A percentile compares a stretch with the other conserved stretches of the same genome.
These are phyloP conservation scores for Nothobranchius kuhntae DNA, from an alignment of 2,113 vertebrate genomes.

Conservation along the genomic window DNA sequence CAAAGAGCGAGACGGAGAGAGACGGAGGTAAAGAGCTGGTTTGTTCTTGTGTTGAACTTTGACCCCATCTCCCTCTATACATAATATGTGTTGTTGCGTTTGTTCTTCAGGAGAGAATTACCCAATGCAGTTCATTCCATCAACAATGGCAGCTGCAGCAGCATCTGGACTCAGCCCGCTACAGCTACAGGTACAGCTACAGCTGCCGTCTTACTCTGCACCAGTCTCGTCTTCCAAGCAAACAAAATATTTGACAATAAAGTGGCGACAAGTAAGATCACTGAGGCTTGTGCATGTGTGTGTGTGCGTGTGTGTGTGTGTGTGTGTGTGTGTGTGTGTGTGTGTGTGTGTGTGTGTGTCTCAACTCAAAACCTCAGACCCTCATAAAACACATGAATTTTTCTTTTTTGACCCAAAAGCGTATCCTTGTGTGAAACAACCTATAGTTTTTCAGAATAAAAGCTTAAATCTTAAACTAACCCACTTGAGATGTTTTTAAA, in stretches of 20 bases:
- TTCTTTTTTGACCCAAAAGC: background rate
- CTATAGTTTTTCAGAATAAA: background rate
- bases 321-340: no score
- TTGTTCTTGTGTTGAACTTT: constrained; percentile 31
- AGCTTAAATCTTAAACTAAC: background rate
- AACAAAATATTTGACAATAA: constrained; percentile 4
- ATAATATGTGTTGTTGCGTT: constrained; percentile 78
- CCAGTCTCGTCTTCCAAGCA: background rate
- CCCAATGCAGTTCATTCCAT: constrained; percentile 98
- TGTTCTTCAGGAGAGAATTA: constrained; percentile 93
- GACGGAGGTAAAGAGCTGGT: constrained; percentile 39
- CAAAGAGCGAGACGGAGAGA: constrained; percentile 8
- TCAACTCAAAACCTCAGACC: no score
- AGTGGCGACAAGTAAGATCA: constrained; percentile 6
- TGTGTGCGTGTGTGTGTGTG: background rate
- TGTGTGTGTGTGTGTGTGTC: no score
- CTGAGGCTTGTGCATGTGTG: constrained; percentile 10
- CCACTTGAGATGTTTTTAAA: background rate
- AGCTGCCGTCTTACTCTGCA: background rate
- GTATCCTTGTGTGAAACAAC: background rate
- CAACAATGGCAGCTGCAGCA: constrained; percentile 96
- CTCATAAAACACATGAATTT: background rate
- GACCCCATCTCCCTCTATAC: constrained; percentile 74
- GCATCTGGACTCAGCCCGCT: constrained; percentile 96
- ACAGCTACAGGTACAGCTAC: constrained; percentile 88